Conservation (phyloP, 2,888 invertebrate species). For the Pelosia muscerda region DNA sequence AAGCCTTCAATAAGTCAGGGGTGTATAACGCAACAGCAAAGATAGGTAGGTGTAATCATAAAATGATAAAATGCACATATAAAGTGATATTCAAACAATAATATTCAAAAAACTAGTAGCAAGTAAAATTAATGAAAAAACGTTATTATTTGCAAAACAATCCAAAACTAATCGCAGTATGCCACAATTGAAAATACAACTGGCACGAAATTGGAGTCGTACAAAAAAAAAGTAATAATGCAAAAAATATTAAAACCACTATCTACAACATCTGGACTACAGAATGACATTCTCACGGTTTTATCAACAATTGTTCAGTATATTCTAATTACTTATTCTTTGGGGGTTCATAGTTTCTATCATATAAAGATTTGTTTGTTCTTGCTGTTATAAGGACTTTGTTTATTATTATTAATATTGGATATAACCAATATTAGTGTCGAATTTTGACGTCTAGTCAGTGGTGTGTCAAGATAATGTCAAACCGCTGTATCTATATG, state of each 20-base stretch:
- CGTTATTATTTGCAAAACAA: slow-evolving; percentile 51
- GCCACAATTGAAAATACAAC: slow-evolving; percentile 37
- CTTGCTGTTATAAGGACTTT: slow-evolving; percentile 17
- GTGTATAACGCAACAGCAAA: not conserved
- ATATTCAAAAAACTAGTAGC: slow-evolving; percentile 6
- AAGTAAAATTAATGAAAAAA: slow-evolving; percentile 31
- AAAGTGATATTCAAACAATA: slow-evolving; percentile 7
- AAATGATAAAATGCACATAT: not conserved
- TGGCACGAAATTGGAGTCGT: slow-evolving; percentile 37
- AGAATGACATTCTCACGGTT: slow-evolving; percentile 61
- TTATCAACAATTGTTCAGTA: slow-evolving; percentile 45
- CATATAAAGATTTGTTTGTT: slow-evolving; percentile 25
- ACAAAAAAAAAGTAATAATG: slow-evolving; percentile 55
- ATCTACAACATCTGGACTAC: slow-evolving; percentile 60
- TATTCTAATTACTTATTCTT: slow-evolving; percentile 46
- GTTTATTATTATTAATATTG: slow-evolving; percentile 23
- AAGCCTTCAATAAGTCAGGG: not conserved
- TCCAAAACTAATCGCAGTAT: slow-evolving; percentile 49
- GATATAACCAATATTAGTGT: slow-evolving; percentile 31
- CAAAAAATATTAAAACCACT: slow-evolving; percentile 62
- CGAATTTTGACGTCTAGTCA: slow-evolving; percentile 52
- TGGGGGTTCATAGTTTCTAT: slow-evolving; percentile 24
- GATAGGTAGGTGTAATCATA: not conserved
- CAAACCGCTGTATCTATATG: slow-evolving; percentile 36
- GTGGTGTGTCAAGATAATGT: slow-evolving; percentile 55